A percentile compares a stretch with the other conserved stretches of the same genome.
phyloP scores from a whole-genome alignment of 2,888 invertebrate genomes.

The Drosophila anceps region DNA sequence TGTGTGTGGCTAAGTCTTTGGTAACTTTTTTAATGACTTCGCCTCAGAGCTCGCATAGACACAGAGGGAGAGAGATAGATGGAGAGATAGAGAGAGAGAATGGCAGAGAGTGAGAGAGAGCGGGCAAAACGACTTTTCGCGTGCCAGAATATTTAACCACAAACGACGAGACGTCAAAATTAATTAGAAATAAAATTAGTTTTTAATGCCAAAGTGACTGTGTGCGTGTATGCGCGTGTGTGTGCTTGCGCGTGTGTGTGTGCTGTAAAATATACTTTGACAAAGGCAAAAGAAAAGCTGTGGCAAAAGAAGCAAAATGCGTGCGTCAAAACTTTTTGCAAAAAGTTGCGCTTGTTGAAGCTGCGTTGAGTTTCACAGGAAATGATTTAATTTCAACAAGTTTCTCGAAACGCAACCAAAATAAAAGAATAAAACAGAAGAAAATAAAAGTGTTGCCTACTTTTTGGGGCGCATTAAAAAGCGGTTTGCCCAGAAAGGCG shows the following conservation, averaged over 20 bases:
- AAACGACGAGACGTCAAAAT: slow-evolving; percentile 81
- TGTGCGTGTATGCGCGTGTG: neutral
- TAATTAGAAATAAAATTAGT: slow-evolving; percentile 82
- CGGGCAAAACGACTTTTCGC: slow-evolving; percentile 58
- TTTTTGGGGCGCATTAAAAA: slow-evolving; percentile 15
- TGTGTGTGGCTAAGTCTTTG: slow-evolving; percentile 62
- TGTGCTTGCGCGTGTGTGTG: slow-evolving; percentile 5
- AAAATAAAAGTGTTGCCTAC: slow-evolving; percentile 36
- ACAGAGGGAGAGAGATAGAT: neutral
- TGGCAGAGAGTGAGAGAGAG: neutral
- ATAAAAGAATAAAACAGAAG: neutral
- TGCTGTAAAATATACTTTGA: slow-evolving; percentile 64
- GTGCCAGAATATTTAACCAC: slow-evolving; percentile 78
- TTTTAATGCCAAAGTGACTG: slow-evolving; percentile 70
- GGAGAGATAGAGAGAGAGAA: neutral
- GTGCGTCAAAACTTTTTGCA: slow-evolving; percentile 62
- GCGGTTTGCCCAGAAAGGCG: neutral
- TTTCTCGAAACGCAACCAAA: slow-evolving; percentile 1
- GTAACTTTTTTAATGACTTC: slow-evolving; percentile 79
- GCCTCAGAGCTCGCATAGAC: slow-evolving; percentile 48
- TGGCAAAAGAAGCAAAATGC: slow-evolving; percentile 38
- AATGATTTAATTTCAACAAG: slow-evolving; percentile 74
- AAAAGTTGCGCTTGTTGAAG: slow-evolving; percentile 62
- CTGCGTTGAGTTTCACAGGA: slow-evolving; percentile 43
- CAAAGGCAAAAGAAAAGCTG: slow-evolving; percentile 45